These are phyloP conservation scores for Helicoverpa zea DNA, from an alignment of 1,140 invertebrate species.

Conservation along the genomic window DNA sequence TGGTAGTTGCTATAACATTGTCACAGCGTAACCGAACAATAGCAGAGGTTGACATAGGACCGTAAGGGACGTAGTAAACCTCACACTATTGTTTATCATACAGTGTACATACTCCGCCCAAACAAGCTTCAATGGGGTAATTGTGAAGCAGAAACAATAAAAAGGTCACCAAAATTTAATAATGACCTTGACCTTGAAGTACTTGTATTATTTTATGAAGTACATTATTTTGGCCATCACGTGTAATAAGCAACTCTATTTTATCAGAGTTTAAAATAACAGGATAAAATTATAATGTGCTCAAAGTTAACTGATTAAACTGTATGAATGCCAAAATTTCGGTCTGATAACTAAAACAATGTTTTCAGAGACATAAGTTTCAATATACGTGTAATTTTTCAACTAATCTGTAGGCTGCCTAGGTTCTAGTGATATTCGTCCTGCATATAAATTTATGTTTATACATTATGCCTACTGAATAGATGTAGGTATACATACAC, in stretches of 20 bases:
- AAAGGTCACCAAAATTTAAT: constrained; percentile 5
- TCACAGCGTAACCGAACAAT: neutral
- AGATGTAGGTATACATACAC: neutral
- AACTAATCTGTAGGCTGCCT: too few relatives aligned
- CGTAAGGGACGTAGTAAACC: neutral
- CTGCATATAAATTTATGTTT: too few relatives aligned
- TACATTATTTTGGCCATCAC: neutral
- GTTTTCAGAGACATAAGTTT: too few relatives aligned
- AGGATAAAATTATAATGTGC: too few relatives aligned
- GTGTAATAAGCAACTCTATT: too few relatives aligned
- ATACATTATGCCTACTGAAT: neutral
- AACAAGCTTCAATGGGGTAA: neutral
- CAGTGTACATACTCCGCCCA: neutral
- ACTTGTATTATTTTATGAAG: neutral
- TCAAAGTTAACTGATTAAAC: too few relatives aligned
- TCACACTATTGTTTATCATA: neutral
- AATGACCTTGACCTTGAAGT: neutral
- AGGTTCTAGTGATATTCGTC: too few relatives aligned
- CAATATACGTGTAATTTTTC: too few relatives aligned
- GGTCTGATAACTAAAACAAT: too few relatives aligned
- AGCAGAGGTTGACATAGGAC: constrained; percentile 26
- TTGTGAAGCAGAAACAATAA: constrained; percentile 20
- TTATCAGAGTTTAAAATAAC: too few relatives aligned
- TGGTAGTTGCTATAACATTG: constrained; percentile 1
- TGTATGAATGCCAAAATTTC: too few relatives aligned